Evolutionary conservation across 2,888 invertebrate genomes (phyloP).

Genomic region (Tinea semifulvella): DNA sequence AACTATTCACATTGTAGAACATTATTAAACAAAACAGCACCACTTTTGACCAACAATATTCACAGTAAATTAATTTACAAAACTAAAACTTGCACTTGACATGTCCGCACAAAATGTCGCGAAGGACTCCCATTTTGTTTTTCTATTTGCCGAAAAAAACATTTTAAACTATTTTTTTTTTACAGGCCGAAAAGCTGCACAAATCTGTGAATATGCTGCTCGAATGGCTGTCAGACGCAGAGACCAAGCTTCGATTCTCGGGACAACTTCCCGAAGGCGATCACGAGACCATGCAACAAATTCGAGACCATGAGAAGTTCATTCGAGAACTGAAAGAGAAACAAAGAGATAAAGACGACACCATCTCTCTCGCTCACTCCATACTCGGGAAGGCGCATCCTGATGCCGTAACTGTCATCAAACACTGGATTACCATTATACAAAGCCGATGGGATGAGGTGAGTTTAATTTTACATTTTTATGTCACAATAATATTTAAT

Average conservation of each 20-base stretch:
- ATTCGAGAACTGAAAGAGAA: conserved; percentile 84
- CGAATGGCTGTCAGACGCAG: conserved; percentile 96
- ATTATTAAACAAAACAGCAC: too few species aligned
- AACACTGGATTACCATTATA: conserved; percentile 98
- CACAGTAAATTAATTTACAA: too few species aligned
- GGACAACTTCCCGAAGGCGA: conserved; percentile 94
- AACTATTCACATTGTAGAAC: too few species aligned
- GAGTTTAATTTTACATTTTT: too few species aligned
- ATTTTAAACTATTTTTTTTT: too few species aligned
- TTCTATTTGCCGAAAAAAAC: too few species aligned
- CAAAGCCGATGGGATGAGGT: conserved; percentile 97
- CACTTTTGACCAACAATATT: too few species aligned
- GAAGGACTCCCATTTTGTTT: too few species aligned
- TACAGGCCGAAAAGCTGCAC: conserved; percentile 88
- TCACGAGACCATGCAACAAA: conserved; percentile 81
- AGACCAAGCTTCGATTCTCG: conserved; percentile 92
- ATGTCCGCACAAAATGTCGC: too few species aligned
- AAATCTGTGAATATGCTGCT: conserved; percentile 93
- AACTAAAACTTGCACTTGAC: too few species aligned
- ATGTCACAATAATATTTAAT: too few species aligned
- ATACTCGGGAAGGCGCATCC: conserved; percentile 96
- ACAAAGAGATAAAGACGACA: conserved; percentile 86
- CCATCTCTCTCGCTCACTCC: conserved; percentile 85
- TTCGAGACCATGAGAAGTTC: conserved; percentile 85
- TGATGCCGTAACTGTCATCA: conserved; percentile 96